Evolutionary conservation across 1,140 invertebrate species (phyloP).

Genomic region (Notospermus geniculatus): DNA sequence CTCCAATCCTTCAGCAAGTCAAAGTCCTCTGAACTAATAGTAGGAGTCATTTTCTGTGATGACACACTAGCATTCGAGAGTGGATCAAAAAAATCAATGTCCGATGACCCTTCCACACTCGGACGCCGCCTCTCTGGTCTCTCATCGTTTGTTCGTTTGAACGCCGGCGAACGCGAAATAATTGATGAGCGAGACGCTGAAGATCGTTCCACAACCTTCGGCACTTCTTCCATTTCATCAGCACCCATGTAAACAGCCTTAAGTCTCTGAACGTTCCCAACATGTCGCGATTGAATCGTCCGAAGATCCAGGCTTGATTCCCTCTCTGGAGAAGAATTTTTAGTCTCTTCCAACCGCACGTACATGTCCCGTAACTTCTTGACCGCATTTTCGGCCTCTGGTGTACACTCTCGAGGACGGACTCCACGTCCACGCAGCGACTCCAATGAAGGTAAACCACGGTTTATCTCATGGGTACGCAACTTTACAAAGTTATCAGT

Average conservation of each 20-base stretch:
- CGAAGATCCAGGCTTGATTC: neutral
- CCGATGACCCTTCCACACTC: neutral
- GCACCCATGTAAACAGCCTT: neutral
- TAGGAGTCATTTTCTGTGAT: neutral
- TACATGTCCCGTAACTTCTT: too few relatives aligned
- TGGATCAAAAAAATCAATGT: neutral
- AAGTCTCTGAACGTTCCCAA: neutral
- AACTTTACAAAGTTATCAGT: neutral
- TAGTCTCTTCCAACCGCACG: neutral
- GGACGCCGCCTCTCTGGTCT: neutral
- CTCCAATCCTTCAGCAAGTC: constrained; percentile 4
- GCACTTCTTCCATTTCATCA: neutral
- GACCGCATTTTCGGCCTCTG: too few relatives aligned
- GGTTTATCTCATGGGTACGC: neutral
- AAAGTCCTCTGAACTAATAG: neutral
- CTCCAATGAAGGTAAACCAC: neutral
- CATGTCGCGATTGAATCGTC: neutral
- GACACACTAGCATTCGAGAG: neutral
- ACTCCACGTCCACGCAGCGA: neutral
- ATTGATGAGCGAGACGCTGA: neutral
- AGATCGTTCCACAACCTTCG: neutral
- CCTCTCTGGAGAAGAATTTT: neutral
- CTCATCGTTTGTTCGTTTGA: neutral
- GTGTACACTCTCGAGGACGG: neutral
- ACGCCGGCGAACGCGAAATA: constrained; percentile 1